Conservation (phyloP, 2,888 invertebrate genomes). For the Protonemura montana region DNA sequence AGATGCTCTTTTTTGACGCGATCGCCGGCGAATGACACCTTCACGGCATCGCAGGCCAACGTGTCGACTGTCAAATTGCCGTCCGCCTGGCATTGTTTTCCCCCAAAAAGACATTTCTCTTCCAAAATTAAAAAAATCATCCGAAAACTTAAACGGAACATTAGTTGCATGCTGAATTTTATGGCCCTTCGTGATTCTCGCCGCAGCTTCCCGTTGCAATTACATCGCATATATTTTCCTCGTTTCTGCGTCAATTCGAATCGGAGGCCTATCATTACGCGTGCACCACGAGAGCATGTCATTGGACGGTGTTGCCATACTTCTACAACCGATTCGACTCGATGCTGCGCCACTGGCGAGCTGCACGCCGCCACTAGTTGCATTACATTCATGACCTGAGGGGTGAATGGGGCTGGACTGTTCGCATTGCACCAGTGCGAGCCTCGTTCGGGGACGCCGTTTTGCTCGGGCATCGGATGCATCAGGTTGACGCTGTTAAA, state of each 20-base stretch:
- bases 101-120: not conserved
- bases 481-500: not conserved
- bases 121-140: no score
- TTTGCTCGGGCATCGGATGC: not conserved
- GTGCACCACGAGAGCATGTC: conserved; percentile 46
- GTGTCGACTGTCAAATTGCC: not conserved
- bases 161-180: not conserved
- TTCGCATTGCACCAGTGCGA: not conserved
- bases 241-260: not conserved
- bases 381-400: not conserved
- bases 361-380: conserved; percentile 27
- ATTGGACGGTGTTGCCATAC: conserved; percentile 40
- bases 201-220: not conserved
- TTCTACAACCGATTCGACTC: not conserved
- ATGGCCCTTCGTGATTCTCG: not conserved
- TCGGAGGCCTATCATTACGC: conserved; percentile 46
- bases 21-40: not conserved
- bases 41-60: not conserved
- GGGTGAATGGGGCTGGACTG: conserved; percentile 62
- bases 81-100: no score
- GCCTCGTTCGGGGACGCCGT: not conserved
- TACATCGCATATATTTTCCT: conserved; percentile 4
- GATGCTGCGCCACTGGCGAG: not conserved
- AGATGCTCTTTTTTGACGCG: conserved; percentile 19
- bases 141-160: no score